phyloP scores from a whole-genome alignment of 2,888 invertebrate species.

The Caenorhabditis imperialis region DNA sequence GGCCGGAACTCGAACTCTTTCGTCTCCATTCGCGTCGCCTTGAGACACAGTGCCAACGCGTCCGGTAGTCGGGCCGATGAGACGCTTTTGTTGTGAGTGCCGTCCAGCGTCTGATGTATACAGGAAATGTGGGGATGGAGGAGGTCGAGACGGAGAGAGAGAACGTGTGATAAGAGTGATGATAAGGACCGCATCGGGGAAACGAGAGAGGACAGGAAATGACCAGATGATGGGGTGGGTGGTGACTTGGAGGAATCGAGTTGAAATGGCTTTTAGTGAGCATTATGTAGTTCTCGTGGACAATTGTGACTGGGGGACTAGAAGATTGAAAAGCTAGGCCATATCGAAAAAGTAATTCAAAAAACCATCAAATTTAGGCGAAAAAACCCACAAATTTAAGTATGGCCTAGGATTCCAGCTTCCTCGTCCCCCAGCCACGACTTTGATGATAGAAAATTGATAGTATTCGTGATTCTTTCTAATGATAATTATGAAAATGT shows the following conservation, averaged over 20 bases:
- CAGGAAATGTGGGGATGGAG: conserved; percentile 10
- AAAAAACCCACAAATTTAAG: too few relatives aligned
- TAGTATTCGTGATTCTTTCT: too few relatives aligned
- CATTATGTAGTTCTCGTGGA: too few relatives aligned
- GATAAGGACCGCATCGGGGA: conserved; percentile 10
- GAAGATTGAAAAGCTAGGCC: too few relatives aligned
- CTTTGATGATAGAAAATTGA: too few relatives aligned
- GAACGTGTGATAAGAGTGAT: conserved; percentile 10
- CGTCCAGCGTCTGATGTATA: conserved; percentile 34
- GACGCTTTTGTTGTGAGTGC: conserved; percentile 35
- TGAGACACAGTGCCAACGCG: conserved; percentile 72
- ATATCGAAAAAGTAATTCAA: too few relatives aligned
- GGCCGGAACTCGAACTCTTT: conserved; percentile 76
- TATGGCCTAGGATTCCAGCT: too few relatives aligned
- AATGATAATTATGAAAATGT: too few relatives aligned
- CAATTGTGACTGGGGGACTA: too few relatives aligned
- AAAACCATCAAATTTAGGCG: too few relatives aligned
- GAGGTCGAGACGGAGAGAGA: conserved; percentile 9
- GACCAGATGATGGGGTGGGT: conserved; percentile 24
- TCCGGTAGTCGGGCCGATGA: conserved; percentile 71
- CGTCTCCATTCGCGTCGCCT: conserved; percentile 59
- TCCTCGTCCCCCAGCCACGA: too few relatives aligned
- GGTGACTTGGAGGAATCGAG: neutral
- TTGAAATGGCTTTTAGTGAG: too few relatives aligned
- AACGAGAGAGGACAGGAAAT: conserved; percentile 10